These are phyloP conservation scores for Dendropsophus ebraccatus DNA, from an alignment of 2,113 vertebrate species.

Conservation along the genomic window DNA sequence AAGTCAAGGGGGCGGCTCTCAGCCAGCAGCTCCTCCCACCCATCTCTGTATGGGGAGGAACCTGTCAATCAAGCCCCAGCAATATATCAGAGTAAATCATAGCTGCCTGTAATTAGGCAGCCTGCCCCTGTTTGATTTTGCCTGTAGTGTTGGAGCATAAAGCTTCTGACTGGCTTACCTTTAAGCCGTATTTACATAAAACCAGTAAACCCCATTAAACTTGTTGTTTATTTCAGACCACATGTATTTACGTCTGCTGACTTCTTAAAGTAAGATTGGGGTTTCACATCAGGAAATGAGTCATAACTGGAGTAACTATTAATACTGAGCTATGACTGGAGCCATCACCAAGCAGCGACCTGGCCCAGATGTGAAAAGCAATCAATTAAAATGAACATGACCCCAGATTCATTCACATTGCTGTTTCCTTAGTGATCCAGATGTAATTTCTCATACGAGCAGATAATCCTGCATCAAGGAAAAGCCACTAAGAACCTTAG, in stretches of 20 bases:
- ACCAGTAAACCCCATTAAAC: neutral
- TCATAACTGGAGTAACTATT: slow-evolving; percentile 7
- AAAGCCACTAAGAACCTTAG: neutral
- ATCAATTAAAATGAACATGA: neutral
- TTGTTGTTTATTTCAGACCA: neutral
- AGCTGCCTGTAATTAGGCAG: too few relatives aligned
- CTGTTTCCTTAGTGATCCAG: neutral
- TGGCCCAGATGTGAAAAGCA: neutral
- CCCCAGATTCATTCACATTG: neutral
- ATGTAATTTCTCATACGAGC: neutral
- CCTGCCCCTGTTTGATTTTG: too few relatives aligned
- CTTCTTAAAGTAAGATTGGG: neutral
- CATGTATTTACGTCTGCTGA: slow-evolving; percentile 4
- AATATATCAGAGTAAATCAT: too few relatives aligned
- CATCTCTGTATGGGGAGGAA: too few relatives aligned
- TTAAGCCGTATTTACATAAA: neutral
- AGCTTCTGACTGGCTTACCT: too few relatives aligned
- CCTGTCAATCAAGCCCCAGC: too few relatives aligned
- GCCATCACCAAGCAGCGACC: neutral
- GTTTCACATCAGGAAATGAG: slow-evolving; percentile 17
- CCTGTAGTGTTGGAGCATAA: too few relatives aligned
- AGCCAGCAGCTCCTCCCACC: too few relatives aligned
- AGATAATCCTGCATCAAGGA: neutral
- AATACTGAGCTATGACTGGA: neutral
- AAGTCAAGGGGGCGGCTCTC: too few relatives aligned